Conservation (phyloP, 2,797 vertebrate species). For the Tamandua tetradactyla region DNA sequence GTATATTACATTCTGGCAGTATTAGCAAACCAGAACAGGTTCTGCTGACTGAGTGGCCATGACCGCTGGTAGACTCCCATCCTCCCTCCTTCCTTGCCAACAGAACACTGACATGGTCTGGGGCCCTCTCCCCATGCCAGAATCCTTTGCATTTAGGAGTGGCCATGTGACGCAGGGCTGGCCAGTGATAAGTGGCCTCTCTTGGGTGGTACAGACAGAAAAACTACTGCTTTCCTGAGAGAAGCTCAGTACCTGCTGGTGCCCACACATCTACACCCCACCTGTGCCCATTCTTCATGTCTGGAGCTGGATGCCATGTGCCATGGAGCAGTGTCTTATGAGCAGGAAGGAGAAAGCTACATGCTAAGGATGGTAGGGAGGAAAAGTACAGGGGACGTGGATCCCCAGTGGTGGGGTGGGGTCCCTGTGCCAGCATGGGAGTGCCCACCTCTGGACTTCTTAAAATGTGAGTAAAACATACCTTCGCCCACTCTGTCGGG, state of each 20-base stretch:
- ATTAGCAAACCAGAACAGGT: too few relatives aligned
- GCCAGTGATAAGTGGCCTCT: not conserved
- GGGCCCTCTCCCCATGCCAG: not conserved
- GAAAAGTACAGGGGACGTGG: accelerated
- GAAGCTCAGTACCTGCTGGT: not conserved
- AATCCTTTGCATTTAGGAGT: not conserved
- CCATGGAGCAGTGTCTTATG: accelerated
- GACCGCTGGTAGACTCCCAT: not conserved
- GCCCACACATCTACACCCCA: accelerated
- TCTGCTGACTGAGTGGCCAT: not conserved
- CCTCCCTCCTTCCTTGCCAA: too few relatives aligned
- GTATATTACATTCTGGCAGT: too few relatives aligned
- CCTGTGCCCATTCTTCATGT: not conserved
- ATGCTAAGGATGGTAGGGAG: too few relatives aligned
- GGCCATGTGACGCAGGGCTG: not conserved
- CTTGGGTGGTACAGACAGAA: not conserved
- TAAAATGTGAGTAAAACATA: not conserved
- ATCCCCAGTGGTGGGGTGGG: accelerated
- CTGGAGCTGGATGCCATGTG: too few relatives aligned
- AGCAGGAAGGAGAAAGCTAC: not conserved
- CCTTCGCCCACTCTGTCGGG: not conserved
- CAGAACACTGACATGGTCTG: not conserved
- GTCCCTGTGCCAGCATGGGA: not conserved
- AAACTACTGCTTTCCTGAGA: not conserved
- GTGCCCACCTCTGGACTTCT: not conserved